Base-by-base conservation (phyloP, 2,113 vertebrate genomes). In the Lipotes vexillifer region DNA sequence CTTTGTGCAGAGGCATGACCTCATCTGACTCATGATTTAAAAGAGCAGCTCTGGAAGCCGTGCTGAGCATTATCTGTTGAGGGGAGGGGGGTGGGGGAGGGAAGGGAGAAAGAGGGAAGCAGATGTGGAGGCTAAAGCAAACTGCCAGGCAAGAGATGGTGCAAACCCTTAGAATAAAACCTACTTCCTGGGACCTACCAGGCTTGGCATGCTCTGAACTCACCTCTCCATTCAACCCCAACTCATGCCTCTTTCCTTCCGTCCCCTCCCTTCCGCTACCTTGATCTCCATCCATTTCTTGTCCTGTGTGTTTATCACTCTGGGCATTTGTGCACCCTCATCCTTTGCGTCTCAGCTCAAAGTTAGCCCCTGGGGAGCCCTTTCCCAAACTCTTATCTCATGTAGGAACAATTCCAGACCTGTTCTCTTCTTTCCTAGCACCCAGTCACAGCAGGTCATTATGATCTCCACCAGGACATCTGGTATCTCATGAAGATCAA, bases 401-500 rank as follows among this genome's bases (percentile, higher is more conserved):
- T 11, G 41, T 0, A 57, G 14, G 33, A 13, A 31, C 29, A 3
- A 18, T 2, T 18, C 65, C 6, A 38, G 69, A 33, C 38, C 46
- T 9, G 29, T 17, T 31, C n/a, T 25, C 65, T 49, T 25, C 61
- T 21, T 8, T 23, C 29, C 38, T 13, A 5, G 78, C 1, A 23
- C 20, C 61, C 41, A 9, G 15, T 23, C 36, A 13, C 23, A 2
- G 46, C 0, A 7, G 23, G 11, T 1, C 41, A 0, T 3, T 1
- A 1, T 0, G 1, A 31, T 33, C 38, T 87, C 59, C 23, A 31
- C 41, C 38, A 23, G 59, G 59, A 41, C 2, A 8, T 65, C 75
- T 8, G 0, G 10, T 33, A 29, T 14, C 36, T 52, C 49, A 12
- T 0, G 0, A 46, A 46, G 61, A 21, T 36, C 38, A 27, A 61